Evolutionary conservation across 2,113 vertebrate genomes (phyloP).

Genomic region (Spizaetus ornatus): DNA sequence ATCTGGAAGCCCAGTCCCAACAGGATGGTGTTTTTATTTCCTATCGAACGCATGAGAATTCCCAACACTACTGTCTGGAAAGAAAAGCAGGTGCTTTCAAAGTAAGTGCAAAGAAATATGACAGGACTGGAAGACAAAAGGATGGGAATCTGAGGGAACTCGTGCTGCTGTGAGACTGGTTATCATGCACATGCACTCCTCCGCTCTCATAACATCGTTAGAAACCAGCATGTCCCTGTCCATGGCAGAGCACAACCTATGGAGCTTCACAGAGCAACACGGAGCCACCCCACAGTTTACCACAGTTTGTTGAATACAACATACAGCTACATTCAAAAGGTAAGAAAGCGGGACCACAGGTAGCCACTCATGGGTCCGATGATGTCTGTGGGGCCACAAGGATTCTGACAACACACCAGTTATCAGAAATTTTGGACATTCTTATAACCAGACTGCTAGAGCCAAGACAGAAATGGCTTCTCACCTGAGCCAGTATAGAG

Average conservation of each 20-base stretch:
- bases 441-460: not conserved
- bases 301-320: not conserved
- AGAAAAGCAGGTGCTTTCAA: not conserved
- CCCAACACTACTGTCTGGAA: slow-evolving; percentile 86
- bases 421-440: not conserved
- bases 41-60: slow-evolving; percentile 89
- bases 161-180: not conserved
- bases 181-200: accelerated
- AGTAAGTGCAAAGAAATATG: not conserved
- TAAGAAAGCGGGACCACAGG: no score
- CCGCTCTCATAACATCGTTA: accelerated
- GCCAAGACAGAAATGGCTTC: not conserved
- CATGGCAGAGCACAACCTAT: not conserved
- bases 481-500: slow-evolving; percentile 90
- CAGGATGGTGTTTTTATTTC: slow-evolving; percentile 92
- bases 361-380: accelerated
- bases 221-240: not conserved
- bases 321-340: no score
- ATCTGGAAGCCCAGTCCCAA: slow-evolving; percentile 90
- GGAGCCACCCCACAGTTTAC: not conserved
- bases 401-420: not conserved
- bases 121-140: not conserved
- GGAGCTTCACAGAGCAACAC: not conserved
- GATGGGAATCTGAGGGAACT: not conserved
- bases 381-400: not conserved